Conservation (phyloP, 2,888 invertebrate species). For the Nipponacmea schrenckii region DNA sequence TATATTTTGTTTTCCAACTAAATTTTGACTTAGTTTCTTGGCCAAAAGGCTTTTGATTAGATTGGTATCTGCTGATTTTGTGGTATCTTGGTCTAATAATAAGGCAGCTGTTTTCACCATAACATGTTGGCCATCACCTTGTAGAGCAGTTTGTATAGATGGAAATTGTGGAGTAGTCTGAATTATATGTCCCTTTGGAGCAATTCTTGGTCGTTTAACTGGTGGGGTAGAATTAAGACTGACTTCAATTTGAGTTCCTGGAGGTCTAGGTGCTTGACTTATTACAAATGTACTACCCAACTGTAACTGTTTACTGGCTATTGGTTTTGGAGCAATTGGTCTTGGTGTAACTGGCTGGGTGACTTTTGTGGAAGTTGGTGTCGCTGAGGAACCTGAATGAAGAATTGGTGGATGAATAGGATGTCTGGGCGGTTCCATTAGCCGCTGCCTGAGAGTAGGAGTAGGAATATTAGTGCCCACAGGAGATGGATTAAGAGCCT, state of each 20-base stretch:
- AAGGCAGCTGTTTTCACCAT: constrained; percentile 11
- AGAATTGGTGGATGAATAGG: constrained; percentile 38
- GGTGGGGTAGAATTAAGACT: background rate
- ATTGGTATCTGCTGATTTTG: constrained; percentile 71
- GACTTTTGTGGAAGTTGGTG: constrained; percentile 28
- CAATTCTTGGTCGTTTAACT: constrained; percentile 11
- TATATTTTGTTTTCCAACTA: constrained; percentile 35
- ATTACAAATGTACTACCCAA: background rate
- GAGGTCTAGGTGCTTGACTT: background rate
- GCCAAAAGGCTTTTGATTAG: constrained; percentile 93
- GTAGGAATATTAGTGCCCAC: constrained; percentile 41
- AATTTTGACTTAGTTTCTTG: constrained; percentile 75
- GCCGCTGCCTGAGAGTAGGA: constrained; percentile 55
- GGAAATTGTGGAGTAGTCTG: constrained; percentile 36
- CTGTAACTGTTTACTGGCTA: constrained; percentile 8
- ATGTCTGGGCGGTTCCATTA: constrained; percentile 52
- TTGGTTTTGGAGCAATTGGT: constrained; percentile 4
- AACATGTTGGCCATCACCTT: constrained; percentile 24
- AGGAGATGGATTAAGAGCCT: constrained; percentile 34
- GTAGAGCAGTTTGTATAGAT: constrained; percentile 44
- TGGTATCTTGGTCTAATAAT: background rate
- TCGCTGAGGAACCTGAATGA: constrained; percentile 35
- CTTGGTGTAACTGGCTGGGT: constrained; percentile 11
- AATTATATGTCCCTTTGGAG: constrained; percentile 7
- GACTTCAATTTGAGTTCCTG: background rate